These are phyloP conservation scores for Radopholus similis DNA, from an alignment of 1,140 invertebrate genomes.

Conservation along the genomic window DNA sequence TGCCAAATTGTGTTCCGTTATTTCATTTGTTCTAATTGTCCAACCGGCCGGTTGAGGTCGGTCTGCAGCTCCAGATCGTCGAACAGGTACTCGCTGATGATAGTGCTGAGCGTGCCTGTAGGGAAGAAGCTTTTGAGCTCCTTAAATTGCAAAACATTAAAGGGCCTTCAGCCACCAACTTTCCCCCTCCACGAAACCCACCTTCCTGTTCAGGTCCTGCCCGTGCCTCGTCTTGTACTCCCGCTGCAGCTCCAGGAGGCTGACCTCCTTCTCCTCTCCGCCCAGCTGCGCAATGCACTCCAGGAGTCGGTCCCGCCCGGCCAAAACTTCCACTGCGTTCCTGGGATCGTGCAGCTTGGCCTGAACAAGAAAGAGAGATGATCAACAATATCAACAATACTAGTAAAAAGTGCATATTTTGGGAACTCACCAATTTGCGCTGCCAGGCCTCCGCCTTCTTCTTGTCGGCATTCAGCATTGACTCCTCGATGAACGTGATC, in stretches of 20 bases:
- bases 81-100: conserved; percentile 8
- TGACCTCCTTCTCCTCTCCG: not conserved
- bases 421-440: conserved; percentile 1
- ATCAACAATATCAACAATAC: not conserved
- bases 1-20: not conserved
- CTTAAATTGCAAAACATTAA: not conserved
- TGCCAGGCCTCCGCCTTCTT: not conserved
- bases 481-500: conserved; percentile 7
- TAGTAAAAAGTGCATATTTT: not conserved
- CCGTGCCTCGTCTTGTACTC: not conserved
- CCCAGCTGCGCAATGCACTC: not conserved
- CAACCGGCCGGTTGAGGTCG: not conserved
- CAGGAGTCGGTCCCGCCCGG: conserved; percentile 1
- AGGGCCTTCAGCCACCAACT: not conserved
- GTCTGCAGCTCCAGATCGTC: conserved; percentile 7
- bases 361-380: not conserved
- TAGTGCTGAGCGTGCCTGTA: conserved; percentile 1
- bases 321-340: conserved; percentile 3
- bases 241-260: not conserved
- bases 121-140: conserved; percentile 8
- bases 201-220: conserved; percentile 6
- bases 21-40: not conserved
- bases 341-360: not conserved
- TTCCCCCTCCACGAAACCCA: not conserved
- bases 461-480: not conserved